phyloP scores from a whole-genome alignment of 2,888 invertebrate species.

The Athetis lepigone region DNA sequence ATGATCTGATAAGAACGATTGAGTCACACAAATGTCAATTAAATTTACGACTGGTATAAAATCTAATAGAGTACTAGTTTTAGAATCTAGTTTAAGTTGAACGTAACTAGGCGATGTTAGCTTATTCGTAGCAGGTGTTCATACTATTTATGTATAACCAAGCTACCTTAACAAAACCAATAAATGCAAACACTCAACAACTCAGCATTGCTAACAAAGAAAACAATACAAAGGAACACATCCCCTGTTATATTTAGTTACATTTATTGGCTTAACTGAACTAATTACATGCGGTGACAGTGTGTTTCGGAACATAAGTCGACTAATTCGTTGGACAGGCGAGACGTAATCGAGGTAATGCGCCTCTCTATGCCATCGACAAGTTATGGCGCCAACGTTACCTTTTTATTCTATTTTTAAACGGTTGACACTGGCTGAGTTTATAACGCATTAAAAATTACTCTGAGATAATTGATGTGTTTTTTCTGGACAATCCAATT shows the following conservation, averaged over 20 bases:
- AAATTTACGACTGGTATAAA: constrained; percentile 51
- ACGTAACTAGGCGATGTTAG: constrained; percentile 40
- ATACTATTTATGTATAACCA: constrained; percentile 26
- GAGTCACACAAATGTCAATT: constrained; percentile 43
- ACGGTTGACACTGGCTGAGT: constrained; percentile 70
- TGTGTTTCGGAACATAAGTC: constrained; percentile 71
- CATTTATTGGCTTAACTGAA: constrained; percentile 68
- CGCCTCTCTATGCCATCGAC: constrained; percentile 71
- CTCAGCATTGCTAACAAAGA: constrained; percentile 34
- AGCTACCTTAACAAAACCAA: constrained; percentile 20
- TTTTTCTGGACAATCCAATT: constrained; percentile 39
- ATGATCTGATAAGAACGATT: constrained; percentile 36
- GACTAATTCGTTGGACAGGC: constrained; percentile 75
- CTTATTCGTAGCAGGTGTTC: constrained; percentile 47
- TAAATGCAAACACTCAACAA: constrained; percentile 32
- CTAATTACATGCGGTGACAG: constrained; percentile 78
- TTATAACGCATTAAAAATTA: constrained; percentile 57
- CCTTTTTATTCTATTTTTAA: constrained; percentile 61
- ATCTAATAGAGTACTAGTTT: constrained; percentile 29
- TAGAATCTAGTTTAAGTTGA: constrained; percentile 36
- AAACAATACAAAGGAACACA: constrained; percentile 38
- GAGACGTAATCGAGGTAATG: constrained; percentile 74
- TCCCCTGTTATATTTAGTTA: constrained; percentile 58
- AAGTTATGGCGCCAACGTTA: constrained; percentile 74
- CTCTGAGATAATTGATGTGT: constrained; percentile 29